These are phyloP conservation scores for Eristalis pertinax DNA, from an alignment of 2,888 invertebrate genomes.

Conservation along the genomic window DNA sequence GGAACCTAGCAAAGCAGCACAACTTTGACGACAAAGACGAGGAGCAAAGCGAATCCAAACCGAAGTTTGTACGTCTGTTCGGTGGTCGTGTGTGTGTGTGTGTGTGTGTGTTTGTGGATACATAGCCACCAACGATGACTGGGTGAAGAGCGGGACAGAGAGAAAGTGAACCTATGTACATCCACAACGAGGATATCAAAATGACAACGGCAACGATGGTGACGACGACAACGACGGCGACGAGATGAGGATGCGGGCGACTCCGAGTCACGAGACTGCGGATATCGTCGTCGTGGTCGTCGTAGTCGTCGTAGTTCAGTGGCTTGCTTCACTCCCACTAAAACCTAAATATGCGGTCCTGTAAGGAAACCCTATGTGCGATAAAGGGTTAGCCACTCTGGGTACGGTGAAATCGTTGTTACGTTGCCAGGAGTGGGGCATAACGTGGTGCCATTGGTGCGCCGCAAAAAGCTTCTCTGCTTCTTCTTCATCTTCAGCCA, in stretches of 20 bases:
- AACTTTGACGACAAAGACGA: constrained; percentile 37
- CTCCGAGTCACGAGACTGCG: constrained; percentile 66
- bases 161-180: constrained; percentile 35
- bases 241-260: constrained; percentile 18
- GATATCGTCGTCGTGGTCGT: constrained; percentile 75
- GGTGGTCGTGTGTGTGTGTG: not conserved
- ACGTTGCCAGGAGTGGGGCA: constrained; percentile 77
- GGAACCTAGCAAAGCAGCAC: constrained; percentile 10
- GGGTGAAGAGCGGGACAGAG: not conserved
- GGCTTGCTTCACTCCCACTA: constrained; percentile 81
- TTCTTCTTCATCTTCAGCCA: constrained; percentile 74
- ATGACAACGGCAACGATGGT: constrained; percentile 40
- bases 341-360: constrained; percentile 82
- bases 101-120: constrained; percentile 44
- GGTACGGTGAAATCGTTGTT: constrained; percentile 73
- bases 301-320: constrained; percentile 80
- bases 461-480: constrained; percentile 82
- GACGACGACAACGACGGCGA: constrained; percentile 45
- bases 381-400: constrained; percentile 82
- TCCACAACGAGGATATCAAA: constrained; percentile 34
- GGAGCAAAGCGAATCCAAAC: not conserved
- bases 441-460: constrained; percentile 82
- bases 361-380: constrained; percentile 82
- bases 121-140: constrained; percentile 2
- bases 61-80: not conserved